Evolutionary conservation across 1,140 invertebrate species (phyloP).

Genomic region (Papilio xuthus): DNA sequence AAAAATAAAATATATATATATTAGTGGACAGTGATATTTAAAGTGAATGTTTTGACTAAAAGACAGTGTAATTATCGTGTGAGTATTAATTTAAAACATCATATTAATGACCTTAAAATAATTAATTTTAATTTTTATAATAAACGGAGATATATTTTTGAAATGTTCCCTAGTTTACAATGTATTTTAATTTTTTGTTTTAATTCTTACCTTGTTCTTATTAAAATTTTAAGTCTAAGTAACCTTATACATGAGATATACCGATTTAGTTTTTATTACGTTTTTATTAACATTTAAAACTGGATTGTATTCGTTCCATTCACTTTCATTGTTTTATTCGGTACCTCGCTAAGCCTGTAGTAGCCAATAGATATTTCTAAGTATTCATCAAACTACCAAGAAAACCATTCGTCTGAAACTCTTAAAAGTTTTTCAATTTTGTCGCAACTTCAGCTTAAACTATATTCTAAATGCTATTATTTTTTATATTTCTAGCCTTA

Average conservation of each 20-base stretch:
- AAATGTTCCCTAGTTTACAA: background rate
- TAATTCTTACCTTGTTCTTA: no score
- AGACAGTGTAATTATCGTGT: background rate
- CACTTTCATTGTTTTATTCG: background rate
- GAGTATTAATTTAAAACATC: constrained; percentile 2
- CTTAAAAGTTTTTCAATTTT: background rate
- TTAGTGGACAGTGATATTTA: background rate
- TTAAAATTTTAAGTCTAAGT: background rate
- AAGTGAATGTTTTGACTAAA: background rate
- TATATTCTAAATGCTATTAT: background rate
- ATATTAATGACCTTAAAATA: background rate
- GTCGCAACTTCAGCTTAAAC: background rate
- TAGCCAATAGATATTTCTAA: no score
- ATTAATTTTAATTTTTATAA: background rate
- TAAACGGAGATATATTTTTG: no score
- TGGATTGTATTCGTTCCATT: background rate
- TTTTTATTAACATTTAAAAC: background rate
- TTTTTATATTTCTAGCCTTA: background rate
- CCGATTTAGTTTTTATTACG: background rate
- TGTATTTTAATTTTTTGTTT: background rate
- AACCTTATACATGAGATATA: background rate
- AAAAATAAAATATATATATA: constrained; percentile 13
- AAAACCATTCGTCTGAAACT: background rate
- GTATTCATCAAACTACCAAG: background rate
- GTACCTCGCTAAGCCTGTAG: no score